A percentile compares a stretch with the other conserved stretches of the same genome.
Conservation (phyloP, 1,140 invertebrate genomes). For the Aradophagus sp. region DNA sequence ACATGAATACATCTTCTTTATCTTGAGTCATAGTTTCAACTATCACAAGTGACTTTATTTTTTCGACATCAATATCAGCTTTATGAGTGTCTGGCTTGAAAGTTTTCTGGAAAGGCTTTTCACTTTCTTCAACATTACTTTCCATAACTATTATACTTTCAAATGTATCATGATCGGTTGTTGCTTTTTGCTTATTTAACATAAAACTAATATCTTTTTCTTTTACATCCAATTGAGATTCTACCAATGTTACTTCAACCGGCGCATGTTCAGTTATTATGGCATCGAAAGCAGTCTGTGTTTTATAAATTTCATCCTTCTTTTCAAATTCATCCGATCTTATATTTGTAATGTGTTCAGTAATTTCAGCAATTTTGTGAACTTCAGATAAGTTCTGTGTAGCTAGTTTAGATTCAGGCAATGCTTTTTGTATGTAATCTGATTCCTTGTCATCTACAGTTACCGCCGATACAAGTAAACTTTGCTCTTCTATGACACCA, state of each 20-base stretch:
- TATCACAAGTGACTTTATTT: slow-evolving; percentile 69
- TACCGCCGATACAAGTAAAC: slow-evolving; percentile 66
- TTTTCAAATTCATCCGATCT: slow-evolving; percentile 51
- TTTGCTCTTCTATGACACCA: slow-evolving; percentile 63
- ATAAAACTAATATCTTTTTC: slow-evolving; percentile 52
- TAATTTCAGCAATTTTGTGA: slow-evolving; percentile 66
- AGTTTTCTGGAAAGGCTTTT: slow-evolving; percentile 63
- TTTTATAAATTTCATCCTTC: slow-evolving; percentile 52
- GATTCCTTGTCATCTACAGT: slow-evolving; percentile 74
- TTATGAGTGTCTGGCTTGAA: slow-evolving; percentile 64
- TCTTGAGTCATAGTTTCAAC: slow-evolving; percentile 71
- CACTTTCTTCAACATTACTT: slow-evolving; percentile 66
- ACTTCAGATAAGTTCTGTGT: slow-evolving; percentile 57
- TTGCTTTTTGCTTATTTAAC: slow-evolving; percentile 58
- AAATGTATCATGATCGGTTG: slow-evolving; percentile 64
- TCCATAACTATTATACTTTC: slow-evolving; percentile 70
- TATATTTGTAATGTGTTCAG: slow-evolving; percentile 60
- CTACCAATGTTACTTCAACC: slow-evolving; percentile 63
- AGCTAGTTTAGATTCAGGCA: slow-evolving; percentile 65
- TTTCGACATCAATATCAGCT: slow-evolving; percentile 66
- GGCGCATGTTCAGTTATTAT: slow-evolving; percentile 64
- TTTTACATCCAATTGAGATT: slow-evolving; percentile 66
- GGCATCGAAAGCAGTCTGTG: slow-evolving; percentile 59
- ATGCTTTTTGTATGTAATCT: slow-evolving; percentile 61
- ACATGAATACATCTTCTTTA: slow-evolving; percentile 63